These are phyloP conservation scores for Anoplius nigerrimus DNA, from an alignment of 2,888 invertebrate species.

Conservation along the genomic window DNA sequence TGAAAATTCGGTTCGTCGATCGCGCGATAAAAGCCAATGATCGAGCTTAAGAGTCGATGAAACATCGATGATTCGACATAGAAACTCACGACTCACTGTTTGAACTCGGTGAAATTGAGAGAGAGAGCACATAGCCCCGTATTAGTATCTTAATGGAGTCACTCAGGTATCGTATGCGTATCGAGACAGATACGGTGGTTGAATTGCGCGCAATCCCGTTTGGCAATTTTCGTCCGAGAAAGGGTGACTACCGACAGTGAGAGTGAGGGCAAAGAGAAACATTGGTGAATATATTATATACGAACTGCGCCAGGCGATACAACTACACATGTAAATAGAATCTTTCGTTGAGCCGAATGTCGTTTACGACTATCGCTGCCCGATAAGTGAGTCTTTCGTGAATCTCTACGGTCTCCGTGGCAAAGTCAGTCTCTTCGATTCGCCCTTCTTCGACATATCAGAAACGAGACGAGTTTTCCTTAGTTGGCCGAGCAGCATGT, in stretches of 20 bases:
- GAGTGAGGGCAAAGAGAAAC: too few relatives aligned
- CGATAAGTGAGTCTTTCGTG: too few relatives aligned
- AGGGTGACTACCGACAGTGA: too few relatives aligned
- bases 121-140: not conserved
- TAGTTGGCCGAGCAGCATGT: not conserved
- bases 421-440: constrained; percentile 35
- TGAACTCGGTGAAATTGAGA: constrained; percentile 1
- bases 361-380: too few relatives aligned
- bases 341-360: too few relatives aligned
- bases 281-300: too few relatives aligned
- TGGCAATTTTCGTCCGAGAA: too few relatives aligned
- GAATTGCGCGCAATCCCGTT: too few relatives aligned
- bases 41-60: too few relatives aligned
- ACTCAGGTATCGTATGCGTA: not conserved
- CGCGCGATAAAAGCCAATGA: too few relatives aligned
- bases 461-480: constrained; percentile 41
- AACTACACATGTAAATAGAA: too few relatives aligned
- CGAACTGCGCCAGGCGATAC: too few relatives aligned
- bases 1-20: not conserved
- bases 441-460: constrained; percentile 69
- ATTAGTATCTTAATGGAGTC: not conserved
- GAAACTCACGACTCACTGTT: constrained; percentile 35
- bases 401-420: constrained; percentile 5
- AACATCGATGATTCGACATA: constrained; percentile 31
- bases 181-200: constrained; percentile 4